Evolutionary conservation across 2,888 invertebrate species (phyloP).

Genomic region (Sabatieria punctata): DNA sequence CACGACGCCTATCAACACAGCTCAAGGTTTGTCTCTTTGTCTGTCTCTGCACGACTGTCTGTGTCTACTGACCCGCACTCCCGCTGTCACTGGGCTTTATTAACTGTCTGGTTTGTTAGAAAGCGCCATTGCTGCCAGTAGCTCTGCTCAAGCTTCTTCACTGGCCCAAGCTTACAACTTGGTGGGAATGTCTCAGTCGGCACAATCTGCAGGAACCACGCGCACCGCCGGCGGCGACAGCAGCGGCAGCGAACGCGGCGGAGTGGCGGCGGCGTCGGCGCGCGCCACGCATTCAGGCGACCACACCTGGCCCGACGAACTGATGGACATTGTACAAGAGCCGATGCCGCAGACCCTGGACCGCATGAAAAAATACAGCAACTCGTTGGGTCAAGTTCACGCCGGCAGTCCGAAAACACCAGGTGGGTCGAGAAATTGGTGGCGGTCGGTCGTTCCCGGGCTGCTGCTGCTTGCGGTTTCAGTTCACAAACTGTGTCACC

Average conservation of each 20-base stretch:
- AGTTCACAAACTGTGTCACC: too few relatives aligned
- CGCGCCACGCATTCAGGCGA: neutral
- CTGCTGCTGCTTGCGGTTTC: too few relatives aligned
- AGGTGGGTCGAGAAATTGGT: too few relatives aligned
- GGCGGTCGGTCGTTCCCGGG: too few relatives aligned
- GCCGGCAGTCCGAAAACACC: too few relatives aligned
- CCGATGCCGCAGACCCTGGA: slow-evolving; percentile 29
- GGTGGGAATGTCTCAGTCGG: slow-evolving; percentile 7
- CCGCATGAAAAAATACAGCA: slow-evolving; percentile 25
- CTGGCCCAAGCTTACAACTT: slow-evolving; percentile 9
- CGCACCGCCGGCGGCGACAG: slow-evolving; percentile 4
- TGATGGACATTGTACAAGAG: slow-evolving; percentile 30
- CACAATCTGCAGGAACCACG: slow-evolving; percentile 9
- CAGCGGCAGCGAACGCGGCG: neutral
- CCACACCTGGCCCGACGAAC: slow-evolving; percentile 27
- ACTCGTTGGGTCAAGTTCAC: slow-evolving; percentile 6
- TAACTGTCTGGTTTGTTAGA: too few relatives aligned
- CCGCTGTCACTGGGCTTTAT: too few relatives aligned
- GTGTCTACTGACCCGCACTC: too few relatives aligned
- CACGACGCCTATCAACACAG: too few relatives aligned
- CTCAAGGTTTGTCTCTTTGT: too few relatives aligned
- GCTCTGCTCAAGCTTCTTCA: neutral
- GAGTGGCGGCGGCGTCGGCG: neutral
- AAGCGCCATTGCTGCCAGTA: neutral
- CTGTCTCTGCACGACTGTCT: too few relatives aligned